Percentiles rank a stretch among this genome's conserved stretches.
These are phyloP conservation scores for Anhinga anhinga DNA, from an alignment of 2,113 vertebrate species.

Conservation along the genomic window DNA sequence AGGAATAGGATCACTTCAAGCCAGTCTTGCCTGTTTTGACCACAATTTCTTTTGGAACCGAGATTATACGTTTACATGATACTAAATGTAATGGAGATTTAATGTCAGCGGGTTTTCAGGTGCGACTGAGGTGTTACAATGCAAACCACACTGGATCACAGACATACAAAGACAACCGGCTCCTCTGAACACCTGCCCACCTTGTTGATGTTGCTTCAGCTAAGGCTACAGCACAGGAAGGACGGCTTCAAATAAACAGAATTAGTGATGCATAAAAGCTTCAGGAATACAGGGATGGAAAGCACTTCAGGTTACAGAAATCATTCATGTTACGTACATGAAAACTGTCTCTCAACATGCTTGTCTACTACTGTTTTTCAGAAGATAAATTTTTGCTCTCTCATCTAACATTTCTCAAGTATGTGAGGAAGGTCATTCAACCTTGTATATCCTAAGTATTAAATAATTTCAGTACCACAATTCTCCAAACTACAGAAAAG, in stretches of 20 bases:
- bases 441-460: neutral
- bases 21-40: neutral
- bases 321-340: accelerated
- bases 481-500: neutral
- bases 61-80: neutral
- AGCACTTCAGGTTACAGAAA: neutral
- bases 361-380: neutral
- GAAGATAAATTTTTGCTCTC: neutral
- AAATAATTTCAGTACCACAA: neutral
- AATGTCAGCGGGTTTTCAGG: neutral
- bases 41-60: neutral
- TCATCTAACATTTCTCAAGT: neutral
- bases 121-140: neutral
- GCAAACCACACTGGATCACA: neutral
- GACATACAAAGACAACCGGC: neutral
- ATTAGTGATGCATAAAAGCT: neutral
- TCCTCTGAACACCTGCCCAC: neutral
- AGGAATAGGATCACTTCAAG: neutral
- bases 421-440: neutral
- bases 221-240: neutral
- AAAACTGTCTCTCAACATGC: neutral
- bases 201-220: neutral
- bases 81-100: neutral
- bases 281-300: neutral
- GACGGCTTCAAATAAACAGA: neutral